Percentiles rank a stretch among this genome's conserved stretches.
Conservation (phyloP, 2,888 invertebrate species). For the Diplolepis rosae region DNA sequence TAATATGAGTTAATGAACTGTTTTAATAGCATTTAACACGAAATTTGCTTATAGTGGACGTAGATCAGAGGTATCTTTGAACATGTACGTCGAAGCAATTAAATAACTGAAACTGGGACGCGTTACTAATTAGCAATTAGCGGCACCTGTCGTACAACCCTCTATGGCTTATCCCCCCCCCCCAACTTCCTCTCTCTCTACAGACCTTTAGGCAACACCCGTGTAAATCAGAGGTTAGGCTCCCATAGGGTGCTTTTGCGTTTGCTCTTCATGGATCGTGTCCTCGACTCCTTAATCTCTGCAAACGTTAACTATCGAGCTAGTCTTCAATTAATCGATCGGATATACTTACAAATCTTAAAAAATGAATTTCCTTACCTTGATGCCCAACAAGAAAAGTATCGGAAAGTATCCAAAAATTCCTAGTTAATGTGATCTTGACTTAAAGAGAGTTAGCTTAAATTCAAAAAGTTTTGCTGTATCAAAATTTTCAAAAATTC, state of each 20-base stretch:
- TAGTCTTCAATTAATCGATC: slow-evolving; percentile 5
- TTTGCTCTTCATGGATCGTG: slow-evolving; percentile 5
- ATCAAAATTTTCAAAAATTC: no score
- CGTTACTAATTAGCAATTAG: slow-evolving; percentile 49
- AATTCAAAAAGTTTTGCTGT: no score
- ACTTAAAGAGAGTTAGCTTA: no score
- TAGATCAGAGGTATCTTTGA: neutral
- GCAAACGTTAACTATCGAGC: neutral
- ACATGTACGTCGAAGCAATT: neutral
- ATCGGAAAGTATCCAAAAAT: no score
- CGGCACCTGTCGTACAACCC: slow-evolving; percentile 16
- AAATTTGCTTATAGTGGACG: neutral
- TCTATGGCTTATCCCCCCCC: neutral
- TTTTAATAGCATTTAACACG: neutral
- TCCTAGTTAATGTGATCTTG: no score
- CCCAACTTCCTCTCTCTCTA: no score
- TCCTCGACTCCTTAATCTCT: neutral
- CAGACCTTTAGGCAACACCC: neutral
- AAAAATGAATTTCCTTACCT: slow-evolving; percentile 9
- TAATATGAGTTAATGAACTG: no score
- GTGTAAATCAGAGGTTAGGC: slow-evolving; percentile 13
- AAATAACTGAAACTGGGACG: slow-evolving; percentile 23
- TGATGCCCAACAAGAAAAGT: neutral
- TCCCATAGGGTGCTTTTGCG: neutral
- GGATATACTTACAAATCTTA: neutral